Conservation (phyloP, 2,888 invertebrate species). For the Rhagonycha lutea region DNA sequence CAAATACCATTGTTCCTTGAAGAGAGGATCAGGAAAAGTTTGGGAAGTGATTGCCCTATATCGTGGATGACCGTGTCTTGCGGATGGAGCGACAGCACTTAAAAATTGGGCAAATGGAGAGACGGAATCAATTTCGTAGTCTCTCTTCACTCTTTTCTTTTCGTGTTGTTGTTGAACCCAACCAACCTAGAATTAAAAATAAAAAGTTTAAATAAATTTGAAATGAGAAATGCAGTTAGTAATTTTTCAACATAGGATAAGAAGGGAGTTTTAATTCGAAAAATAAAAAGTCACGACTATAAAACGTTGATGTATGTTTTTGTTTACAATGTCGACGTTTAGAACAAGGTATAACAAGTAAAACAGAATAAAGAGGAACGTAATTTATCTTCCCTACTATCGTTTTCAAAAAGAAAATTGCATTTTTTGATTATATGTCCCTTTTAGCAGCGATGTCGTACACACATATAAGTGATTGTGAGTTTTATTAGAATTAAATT, state of each 20-base stretch:
- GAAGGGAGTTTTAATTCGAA: slow-evolving; percentile 18
- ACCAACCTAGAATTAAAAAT: slow-evolving; percentile 64
- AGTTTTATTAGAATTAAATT: slow-evolving; percentile 24
- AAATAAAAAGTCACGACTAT: slow-evolving; percentile 17
- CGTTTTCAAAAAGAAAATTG: slow-evolving; percentile 20
- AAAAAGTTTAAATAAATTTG: neutral
- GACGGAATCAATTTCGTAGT: slow-evolving; percentile 66
- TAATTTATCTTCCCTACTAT: slow-evolving; percentile 21
- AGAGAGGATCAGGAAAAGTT: slow-evolving; percentile 88
- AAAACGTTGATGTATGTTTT: slow-evolving; percentile 25
- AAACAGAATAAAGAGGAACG: neutral
- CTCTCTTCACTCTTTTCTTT: slow-evolving; percentile 85
- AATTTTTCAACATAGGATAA: neutral
- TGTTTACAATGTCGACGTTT: slow-evolving; percentile 18
- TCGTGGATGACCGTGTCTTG: slow-evolving; percentile 54
- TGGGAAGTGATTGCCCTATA: slow-evolving; percentile 55
- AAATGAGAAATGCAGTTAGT: neutral
- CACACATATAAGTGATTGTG: slow-evolving; percentile 9
- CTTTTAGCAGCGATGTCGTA: slow-evolving; percentile 6
- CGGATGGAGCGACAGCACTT: slow-evolving; percentile 56
- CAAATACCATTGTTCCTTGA: slow-evolving; percentile 97
- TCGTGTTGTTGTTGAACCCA: slow-evolving; percentile 97
- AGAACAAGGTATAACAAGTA: slow-evolving; percentile 5
- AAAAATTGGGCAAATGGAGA: slow-evolving; percentile 57
- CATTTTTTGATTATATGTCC: slow-evolving; percentile 20